Base-by-base conservation (phyloP, 2,888 invertebrate genomes). In the Oscheius sp. region DNA sequence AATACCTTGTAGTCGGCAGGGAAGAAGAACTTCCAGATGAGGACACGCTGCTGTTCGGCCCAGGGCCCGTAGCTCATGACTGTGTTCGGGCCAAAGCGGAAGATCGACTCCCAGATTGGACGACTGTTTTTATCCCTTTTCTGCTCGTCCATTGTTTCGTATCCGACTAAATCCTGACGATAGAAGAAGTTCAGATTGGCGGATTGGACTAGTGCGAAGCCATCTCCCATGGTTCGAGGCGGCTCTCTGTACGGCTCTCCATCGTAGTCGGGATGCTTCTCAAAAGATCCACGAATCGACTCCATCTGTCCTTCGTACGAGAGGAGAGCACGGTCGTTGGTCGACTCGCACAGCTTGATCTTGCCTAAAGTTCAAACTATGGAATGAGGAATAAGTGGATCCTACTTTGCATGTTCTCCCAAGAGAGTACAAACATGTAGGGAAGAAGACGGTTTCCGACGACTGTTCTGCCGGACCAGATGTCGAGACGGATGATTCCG, bases 21-120 rank as follows among this genome's bases (percentile, higher is more conserved):
- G 89, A 94, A 97, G 91, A 99, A 99, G 90, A 97, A 96, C 90
- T 93, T 95, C 90, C 95, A 97, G 48, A 99, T 91, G 90, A 95
- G 93, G 89, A 96, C 96, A 79, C 98, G 92, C 90, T 99, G 98
- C 68, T 96, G 92, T 89, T 99, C 98, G 2, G 97, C 98, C 98
- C 98, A 99, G 0, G 98, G 98, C 0, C 98, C 98, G 89, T 98
- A 99, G 90, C 96, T 96, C 86, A 99, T 95, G 89, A 96, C 95
- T 2, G 95, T 95, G 80, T 95, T 96, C 90, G 96, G 96, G 0
- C 96, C 94, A 89, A 96, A 95, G 90, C 84, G 82, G 80, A 84
- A 84, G 37, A 83, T 79, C 4, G 84, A 81, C 57, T 86, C 84
- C 88, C 88, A 89, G 1, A 85, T 71, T 1, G 88, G 88, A 2